These are phyloP conservation scores for Xylota segnis DNA, from an alignment of 2,888 invertebrate genomes.

Conservation along the genomic window DNA sequence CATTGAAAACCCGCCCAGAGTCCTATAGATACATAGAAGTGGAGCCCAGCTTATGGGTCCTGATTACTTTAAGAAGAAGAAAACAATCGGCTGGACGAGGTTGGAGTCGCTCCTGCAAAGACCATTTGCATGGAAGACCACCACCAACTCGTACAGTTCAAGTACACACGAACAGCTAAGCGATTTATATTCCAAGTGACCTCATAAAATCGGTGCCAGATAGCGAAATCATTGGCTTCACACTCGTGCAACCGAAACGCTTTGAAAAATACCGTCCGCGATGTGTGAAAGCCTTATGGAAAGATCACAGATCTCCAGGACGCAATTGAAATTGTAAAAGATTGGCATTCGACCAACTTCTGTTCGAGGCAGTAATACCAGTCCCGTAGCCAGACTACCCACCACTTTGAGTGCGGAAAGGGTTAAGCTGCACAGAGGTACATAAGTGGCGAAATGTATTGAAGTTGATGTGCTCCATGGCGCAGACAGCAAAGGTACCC, in stretches of 20 bases:
- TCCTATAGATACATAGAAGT: too few relatives aligned
- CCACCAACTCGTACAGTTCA: slow-evolving; percentile 22
- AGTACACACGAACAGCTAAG: slow-evolving; percentile 32
- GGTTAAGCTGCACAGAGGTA: slow-evolving; percentile 51
- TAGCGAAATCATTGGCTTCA: slow-evolving; percentile 51
- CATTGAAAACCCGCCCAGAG: too few relatives aligned
- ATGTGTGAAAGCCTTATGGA: slow-evolving; percentile 18
- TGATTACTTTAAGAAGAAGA: too few relatives aligned
- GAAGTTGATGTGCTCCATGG: slow-evolving; percentile 60
- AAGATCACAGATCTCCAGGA: slow-evolving; percentile 24
- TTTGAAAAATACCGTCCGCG: slow-evolving; percentile 41
- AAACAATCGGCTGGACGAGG: too few relatives aligned
- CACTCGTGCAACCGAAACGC: slow-evolving; percentile 30
- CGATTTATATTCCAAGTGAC: slow-evolving; percentile 55
- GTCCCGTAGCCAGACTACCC: slow-evolving; percentile 20
- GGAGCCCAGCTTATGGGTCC: too few relatives aligned
- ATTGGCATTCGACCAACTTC: slow-evolving; percentile 49
- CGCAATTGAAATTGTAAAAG: slow-evolving; percentile 50
- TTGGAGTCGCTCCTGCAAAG: not conserved
- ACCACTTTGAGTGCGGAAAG: slow-evolving; percentile 43
- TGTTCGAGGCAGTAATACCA: slow-evolving; percentile 26
- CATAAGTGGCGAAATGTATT: slow-evolving; percentile 63
- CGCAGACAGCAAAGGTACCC: slow-evolving; percentile 50
- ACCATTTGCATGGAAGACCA: not conserved
- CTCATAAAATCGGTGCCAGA: slow-evolving; percentile 44